Base-by-base conservation (phyloP, 1,140 invertebrate species). In the Aphelenchoides fujianensis region DNA sequence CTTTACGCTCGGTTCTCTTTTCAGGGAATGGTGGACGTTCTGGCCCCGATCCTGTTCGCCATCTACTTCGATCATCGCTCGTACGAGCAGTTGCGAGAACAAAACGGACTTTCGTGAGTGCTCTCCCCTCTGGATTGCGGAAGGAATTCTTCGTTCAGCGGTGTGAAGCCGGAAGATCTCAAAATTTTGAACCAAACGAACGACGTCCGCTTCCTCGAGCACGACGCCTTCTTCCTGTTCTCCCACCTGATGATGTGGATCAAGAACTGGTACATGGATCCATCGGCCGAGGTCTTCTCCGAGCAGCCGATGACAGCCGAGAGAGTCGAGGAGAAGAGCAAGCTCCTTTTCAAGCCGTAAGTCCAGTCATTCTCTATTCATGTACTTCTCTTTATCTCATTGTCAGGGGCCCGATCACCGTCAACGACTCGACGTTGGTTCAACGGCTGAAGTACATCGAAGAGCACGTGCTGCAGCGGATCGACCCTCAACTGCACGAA, bases 11-110 rank as follows among this genome's bases (percentile, higher is more conserved):
- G 41, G 12, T 48, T 48, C 36, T 59, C 55, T 57, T 64, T 74
- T 73, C 81, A 89, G 87, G 91, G 91, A n/a, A 92, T 92, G 91
- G 91, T 92, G 84, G 91, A 92, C 84, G 87, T 92, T 63, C 84
- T 92, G 61, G 91, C 91, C 3, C 91, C 91, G 0, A 82, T 92
- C 41, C 85, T 92, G 37, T 91, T 90, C 82, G 90, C 91, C 2
- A 84, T 92, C 27, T 88, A 90, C 79, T 88, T 87, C 77, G 91
- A 92, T 85, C 89, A 90, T 71, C 88, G 90, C 79, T 88, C 90
- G 0, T 88, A 90, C 75, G 79, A 86, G 12, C 85, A 87, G 52
- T 67, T 70, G 1, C 69, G 66, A 48, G 78, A 82, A 54, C 74
- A 70, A 52, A 55, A 70, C 16, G 68, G 57, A 34, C 41, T 79